A percentile compares a stretch with the other conserved stretches of the same genome.
These are phyloP conservation scores for Coregonus suidteri DNA, from an alignment of 2,797 vertebrate species.

Conservation along the genomic window DNA sequence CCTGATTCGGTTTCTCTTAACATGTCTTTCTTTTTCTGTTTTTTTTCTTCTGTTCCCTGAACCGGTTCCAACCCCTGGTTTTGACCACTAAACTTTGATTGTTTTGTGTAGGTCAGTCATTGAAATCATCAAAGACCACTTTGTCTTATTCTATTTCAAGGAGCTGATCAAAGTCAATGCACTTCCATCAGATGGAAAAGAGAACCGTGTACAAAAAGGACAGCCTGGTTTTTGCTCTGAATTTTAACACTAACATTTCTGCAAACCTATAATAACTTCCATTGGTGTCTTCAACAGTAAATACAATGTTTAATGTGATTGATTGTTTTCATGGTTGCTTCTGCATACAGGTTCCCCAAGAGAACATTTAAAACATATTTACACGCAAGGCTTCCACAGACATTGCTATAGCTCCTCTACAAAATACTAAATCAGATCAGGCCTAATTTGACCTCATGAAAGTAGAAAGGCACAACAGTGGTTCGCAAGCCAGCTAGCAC, in stretches of 20 bases:
- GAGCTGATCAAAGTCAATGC: neutral
- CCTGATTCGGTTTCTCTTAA: too few relatives aligned
- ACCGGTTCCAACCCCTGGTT: too few relatives aligned
- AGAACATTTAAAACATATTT: slow-evolving; percentile 17
- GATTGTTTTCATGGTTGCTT: neutral
- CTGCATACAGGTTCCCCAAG: neutral
- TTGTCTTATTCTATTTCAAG: neutral
- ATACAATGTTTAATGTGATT: neutral
- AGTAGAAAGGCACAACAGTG: slow-evolving; percentile 1
- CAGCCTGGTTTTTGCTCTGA: slow-evolving; percentile 4
- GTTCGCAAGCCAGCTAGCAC: neutral
- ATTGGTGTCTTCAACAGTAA: neutral
- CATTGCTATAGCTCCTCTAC: neutral
- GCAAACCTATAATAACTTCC: neutral
- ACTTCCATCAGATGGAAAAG: neutral
- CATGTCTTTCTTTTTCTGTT: too few relatives aligned
- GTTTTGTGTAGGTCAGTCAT: too few relatives aligned
- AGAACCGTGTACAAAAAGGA: neutral
- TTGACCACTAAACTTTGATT: too few relatives aligned
- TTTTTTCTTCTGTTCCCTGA: too few relatives aligned
- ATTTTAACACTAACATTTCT: neutral
- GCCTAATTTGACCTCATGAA: neutral
- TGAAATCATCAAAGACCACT: neutral
- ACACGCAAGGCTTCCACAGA: neutral
- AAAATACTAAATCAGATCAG: neutral